Percentiles rank a stretch among this genome's conserved stretches.
These are phyloP conservation scores for Pilophorus perplexus DNA, from an alignment of 2,888 invertebrate genomes.

Conservation along the genomic window DNA sequence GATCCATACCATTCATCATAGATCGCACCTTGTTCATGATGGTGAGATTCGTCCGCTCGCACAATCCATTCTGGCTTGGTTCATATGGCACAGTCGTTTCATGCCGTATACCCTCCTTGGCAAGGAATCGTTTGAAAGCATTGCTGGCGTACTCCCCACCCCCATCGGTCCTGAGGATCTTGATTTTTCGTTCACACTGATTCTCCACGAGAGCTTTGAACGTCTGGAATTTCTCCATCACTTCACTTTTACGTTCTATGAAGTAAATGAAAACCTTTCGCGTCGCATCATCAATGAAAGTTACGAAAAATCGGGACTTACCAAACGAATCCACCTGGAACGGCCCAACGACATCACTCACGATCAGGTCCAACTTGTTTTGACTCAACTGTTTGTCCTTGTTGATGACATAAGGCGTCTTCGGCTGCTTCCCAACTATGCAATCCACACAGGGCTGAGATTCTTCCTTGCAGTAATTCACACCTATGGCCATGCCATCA, in stretches of 20 bases:
- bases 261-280: conserved; percentile 32
- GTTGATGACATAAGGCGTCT: no score
- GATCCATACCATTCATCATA: conserved; percentile 48
- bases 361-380: conserved; percentile 45
- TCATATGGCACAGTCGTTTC: conserved; percentile 35
- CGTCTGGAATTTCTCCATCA: conserved; percentile 4
- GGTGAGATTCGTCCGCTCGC: conserved; percentile 28
- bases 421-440: no score
- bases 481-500: no score
- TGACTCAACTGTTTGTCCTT: background rate
- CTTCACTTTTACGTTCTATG: conserved; percentile 15
- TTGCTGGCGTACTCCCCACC: conserved; percentile 46
- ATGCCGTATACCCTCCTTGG: conserved; percentile 30
- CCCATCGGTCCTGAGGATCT: conserved; percentile 25
- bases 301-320: conserved; percentile 42
- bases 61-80: conserved; percentile 42
- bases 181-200: conserved; percentile 13
- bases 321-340: conserved; percentile 47
- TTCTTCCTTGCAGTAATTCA: no score
- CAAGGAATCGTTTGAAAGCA: conserved; percentile 44
- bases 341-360: no score
- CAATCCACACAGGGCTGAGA: no score
- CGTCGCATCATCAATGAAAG: conserved; percentile 14
- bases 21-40: conserved; percentile 48
- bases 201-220: conserved; percentile 31